Evolutionary conservation across 2,888 invertebrate species (phyloP).

Genomic region (Elmis aenea): DNA sequence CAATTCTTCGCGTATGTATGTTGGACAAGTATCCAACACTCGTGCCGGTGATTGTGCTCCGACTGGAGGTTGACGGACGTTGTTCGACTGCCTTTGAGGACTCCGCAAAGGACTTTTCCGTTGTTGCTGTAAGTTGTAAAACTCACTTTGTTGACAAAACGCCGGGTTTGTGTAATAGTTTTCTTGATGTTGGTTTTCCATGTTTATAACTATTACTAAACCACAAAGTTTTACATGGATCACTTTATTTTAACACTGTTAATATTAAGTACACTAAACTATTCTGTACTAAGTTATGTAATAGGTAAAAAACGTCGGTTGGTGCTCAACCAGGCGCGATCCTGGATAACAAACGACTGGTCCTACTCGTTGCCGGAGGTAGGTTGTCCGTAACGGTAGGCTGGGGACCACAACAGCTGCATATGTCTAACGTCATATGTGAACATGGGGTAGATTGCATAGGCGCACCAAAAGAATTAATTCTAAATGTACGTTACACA

Average conservation of each 20-base stretch:
- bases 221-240: no score
- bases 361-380: conserved; percentile 28
- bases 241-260: no score
- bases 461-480: no score
- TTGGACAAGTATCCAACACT: conserved; percentile 27
- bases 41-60: conserved; percentile 40
- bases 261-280: no score
- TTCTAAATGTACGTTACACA: no score
- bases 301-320: conserved; percentile 23
- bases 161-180: conserved; percentile 76
- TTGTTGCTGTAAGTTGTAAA: conserved; percentile 44
- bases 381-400: conserved; percentile 36
- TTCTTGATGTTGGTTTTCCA: conserved; percentile 27
- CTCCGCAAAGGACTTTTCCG: conserved; percentile 23
- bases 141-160: conserved; percentile 74
- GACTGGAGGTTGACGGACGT: conserved; percentile 40
- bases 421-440: conserved; percentile 44
- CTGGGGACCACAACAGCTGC: conserved; percentile 41
- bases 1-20: conserved; percentile 10
- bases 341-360: no score
- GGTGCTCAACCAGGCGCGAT: no score
- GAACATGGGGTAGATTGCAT: conserved; percentile 44
- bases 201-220: no score
- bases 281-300: no score
- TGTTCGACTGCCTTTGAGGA: conserved; percentile 15